Conservation (phyloP, 2,113 vertebrate species). For the Arothron firmamentum region DNA sequence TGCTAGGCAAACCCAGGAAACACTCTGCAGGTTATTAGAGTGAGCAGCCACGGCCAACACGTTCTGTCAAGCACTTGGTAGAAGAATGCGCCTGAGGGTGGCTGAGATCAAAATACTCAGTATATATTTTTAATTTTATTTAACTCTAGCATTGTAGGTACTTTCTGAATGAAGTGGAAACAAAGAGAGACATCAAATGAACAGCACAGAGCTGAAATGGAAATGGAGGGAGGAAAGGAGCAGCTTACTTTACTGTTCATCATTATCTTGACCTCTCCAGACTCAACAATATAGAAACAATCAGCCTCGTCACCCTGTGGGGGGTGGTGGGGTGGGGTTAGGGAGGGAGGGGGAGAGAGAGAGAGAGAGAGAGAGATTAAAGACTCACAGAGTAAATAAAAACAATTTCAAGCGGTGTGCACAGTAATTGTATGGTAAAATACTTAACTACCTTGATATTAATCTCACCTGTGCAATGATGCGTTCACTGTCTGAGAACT, state of each 20-base stretch:
- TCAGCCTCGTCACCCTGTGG: conserved; percentile 91
- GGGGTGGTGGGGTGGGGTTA: no score
- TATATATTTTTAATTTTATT: no score
- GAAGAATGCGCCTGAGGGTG: neutral
- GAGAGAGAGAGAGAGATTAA: neutral
- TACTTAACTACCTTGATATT: neutral
- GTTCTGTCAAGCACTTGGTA: conserved; percentile 1
- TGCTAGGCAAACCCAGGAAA: conserved; percentile 46
- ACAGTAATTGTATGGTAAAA: neutral
- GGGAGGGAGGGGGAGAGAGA: no score
- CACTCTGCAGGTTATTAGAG: conserved; percentile 8
- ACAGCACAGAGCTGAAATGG: neutral
- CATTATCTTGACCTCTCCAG: conserved; percentile 95
- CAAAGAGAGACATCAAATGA: neutral
- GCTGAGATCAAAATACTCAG: neutral
- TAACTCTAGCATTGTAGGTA: no score
- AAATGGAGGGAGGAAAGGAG: neutral
- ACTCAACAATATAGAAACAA: conserved; percentile 93
- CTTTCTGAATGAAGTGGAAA: no score
- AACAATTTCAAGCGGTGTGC: neutral
- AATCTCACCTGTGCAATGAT: conserved; percentile 89
- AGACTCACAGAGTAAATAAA: neutral
- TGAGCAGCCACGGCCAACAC: conserved; percentile 31
- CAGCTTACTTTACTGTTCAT: conserved; percentile 81
- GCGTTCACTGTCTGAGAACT: conserved; percentile 87